phyloP scores from a whole-genome alignment of 2,113 vertebrate genomes.

The Sphyrna mokarran region DNA sequence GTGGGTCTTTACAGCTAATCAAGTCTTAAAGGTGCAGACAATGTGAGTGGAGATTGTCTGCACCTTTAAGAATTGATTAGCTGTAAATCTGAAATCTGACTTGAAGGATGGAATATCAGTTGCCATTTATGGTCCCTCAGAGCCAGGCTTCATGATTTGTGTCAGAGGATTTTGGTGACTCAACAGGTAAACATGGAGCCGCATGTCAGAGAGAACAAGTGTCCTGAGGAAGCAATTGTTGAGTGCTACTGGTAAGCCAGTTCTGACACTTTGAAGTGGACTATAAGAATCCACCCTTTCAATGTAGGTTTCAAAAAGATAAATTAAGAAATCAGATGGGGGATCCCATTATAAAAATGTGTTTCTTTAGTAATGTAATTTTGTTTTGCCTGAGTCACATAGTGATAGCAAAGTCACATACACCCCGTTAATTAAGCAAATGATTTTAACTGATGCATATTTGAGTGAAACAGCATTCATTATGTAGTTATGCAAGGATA shows the following conservation, averaged over 20 bases:
- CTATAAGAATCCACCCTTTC: neutral
- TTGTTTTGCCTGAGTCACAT: neutral
- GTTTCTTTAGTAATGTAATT: neutral
- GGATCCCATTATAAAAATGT: neutral
- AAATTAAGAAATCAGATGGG: neutral
- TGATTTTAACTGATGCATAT: neutral
- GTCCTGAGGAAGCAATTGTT: neutral
- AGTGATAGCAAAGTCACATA: neutral
- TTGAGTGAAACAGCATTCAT: neutral
- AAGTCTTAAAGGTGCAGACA: too few relatives aligned
- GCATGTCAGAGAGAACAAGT: too few relatives aligned
- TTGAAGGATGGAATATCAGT: neutral
- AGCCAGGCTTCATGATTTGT: too few relatives aligned
- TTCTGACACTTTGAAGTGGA: neutral
- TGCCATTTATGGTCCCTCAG: neutral
- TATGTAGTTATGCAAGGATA: neutral
- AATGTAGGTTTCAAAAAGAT: neutral
- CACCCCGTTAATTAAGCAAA: neutral
- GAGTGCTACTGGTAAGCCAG: neutral
- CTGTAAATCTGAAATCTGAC: neutral
- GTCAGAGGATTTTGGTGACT: neutral
- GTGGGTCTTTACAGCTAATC: too few relatives aligned
- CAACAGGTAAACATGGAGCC: neutral
- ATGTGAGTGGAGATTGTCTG: too few relatives aligned
- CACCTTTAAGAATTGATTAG: too few relatives aligned